A percentile compares a stretch with the other conserved stretches of the same genome.
Evolutionary conservation across 1,140 invertebrate species (phyloP).

Genomic region (Listronotus bonariensis): DNA sequence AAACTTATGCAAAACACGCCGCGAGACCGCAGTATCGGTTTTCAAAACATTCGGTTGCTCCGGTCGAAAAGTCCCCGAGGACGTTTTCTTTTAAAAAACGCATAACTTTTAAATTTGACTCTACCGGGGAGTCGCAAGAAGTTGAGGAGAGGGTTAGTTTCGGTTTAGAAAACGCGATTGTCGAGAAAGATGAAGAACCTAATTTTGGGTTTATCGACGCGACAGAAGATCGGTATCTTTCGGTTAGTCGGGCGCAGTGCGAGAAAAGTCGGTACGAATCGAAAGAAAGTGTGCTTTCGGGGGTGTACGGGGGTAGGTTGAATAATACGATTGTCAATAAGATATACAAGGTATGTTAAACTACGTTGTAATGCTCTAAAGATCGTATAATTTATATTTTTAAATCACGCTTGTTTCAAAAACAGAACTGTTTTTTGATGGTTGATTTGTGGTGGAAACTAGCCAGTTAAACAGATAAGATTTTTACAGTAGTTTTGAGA

Average conservation of each 20-base stretch:
- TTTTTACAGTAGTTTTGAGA: too few relatives aligned
- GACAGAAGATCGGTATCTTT: conserved; percentile 2
- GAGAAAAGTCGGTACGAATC: conserved; percentile 7
- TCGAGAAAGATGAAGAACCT: neutral
- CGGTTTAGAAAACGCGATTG: conserved; percentile 13
- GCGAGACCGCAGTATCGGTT: conserved; percentile 12
- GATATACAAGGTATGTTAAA: conserved; percentile 33
- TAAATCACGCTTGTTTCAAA: too few relatives aligned
- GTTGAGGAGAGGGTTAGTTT: neutral
- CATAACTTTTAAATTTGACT: conserved; percentile 20
- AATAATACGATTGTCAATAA: conserved; percentile 24
- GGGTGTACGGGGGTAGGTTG: conserved; percentile 5
- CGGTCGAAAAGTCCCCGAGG: conserved; percentile 22
- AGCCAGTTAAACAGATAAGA: neutral
- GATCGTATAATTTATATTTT: neutral
- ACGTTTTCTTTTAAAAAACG: conserved; percentile 6
- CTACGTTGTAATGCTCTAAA: neutral
- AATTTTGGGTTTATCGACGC: conserved; percentile 13
- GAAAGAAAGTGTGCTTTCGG: conserved; percentile 4
- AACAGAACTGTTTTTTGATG: too few relatives aligned
- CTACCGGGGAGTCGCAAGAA: neutral
- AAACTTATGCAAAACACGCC: conserved; percentile 1
- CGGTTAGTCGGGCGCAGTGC: neutral
- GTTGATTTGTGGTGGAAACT: neutral
- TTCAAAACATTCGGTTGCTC: conserved; percentile 31